phyloP scores from a whole-genome alignment of 2,888 invertebrate species.

The Ectemnius lituratus region DNA sequence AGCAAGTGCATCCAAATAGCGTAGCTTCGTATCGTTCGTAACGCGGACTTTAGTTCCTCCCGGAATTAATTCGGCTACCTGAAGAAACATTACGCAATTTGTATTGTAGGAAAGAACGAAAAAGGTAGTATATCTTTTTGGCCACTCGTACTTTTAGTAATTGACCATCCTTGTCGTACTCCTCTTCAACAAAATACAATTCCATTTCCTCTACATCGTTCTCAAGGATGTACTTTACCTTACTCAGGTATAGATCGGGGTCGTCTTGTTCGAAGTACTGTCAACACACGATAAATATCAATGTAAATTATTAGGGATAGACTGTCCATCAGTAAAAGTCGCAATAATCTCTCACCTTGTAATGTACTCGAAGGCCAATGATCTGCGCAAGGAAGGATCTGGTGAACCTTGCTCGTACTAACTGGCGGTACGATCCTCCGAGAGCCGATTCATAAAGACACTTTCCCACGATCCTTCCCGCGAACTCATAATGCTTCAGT shows the following conservation, averaged over 20 bases:
- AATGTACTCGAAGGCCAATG: constrained; percentile 94
- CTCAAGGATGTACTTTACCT: constrained; percentile 94
- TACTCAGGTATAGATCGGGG: constrained; percentile 94
- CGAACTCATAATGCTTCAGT: constrained; percentile 94
- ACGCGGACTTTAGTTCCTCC: constrained; percentile 89
- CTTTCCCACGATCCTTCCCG: constrained; percentile 96
- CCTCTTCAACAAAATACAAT: constrained; percentile 92
- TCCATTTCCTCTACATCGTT: constrained; percentile 93
- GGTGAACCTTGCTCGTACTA: constrained; percentile 93
- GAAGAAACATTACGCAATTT: constrained; percentile 24
- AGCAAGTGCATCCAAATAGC: constrained; percentile 93
- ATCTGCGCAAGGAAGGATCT: constrained; percentile 96
- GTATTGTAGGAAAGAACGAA: no score
- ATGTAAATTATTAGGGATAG: background rate
- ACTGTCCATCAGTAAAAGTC: no score
- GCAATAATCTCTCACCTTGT: constrained; percentile 83
- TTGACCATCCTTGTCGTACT: constrained; percentile 89
- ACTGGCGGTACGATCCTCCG: constrained; percentile 92
- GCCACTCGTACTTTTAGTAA: constrained; percentile 82
- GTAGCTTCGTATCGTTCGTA: constrained; percentile 86
- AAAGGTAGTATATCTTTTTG: no score
- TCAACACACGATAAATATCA: background rate
- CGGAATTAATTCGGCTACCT: constrained; percentile 88
- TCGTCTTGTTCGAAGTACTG: constrained; percentile 98
- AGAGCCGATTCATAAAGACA: constrained; percentile 96